phyloP scores from a whole-genome alignment of 2,113 vertebrate genomes.

The Glaucidium brasilianum region DNA sequence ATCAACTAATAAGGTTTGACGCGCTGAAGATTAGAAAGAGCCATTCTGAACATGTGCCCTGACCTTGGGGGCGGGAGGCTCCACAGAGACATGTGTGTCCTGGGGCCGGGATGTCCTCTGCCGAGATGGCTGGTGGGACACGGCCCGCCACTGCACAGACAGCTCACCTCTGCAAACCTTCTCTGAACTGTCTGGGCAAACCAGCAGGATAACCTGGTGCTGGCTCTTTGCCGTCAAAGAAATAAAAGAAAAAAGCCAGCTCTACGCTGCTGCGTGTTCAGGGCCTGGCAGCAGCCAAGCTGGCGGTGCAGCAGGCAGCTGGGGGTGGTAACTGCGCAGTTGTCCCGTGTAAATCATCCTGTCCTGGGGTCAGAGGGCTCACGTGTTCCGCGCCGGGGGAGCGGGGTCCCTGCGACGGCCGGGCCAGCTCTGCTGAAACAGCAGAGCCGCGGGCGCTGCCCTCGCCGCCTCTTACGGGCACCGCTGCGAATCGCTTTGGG shows the following conservation, averaged over 20 bases:
- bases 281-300: not conserved
- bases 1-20: constrained; percentile 18
- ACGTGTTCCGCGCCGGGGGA: fast-evolving
- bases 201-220: not conserved
- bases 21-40: not conserved
- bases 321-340: not conserved
- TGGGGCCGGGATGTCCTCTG: not conserved
- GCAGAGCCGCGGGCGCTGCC: not conserved
- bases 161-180: not conserved
- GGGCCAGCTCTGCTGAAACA: not conserved
- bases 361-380: not conserved
- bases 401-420: not conserved
- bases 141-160: fast-evolving
- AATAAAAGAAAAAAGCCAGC: not conserved
- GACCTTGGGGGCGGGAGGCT: not conserved
- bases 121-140: not conserved
- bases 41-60: not conserved
- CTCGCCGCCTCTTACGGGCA: not conserved
- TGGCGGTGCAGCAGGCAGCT: not conserved
- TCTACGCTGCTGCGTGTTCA: not conserved
- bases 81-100: fast-evolving
- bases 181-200: not conserved
- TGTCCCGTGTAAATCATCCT: not conserved
- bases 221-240: not conserved
- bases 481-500: not conserved